Evolutionary conservation across 2,113 vertebrate species (phyloP).

Genomic region (Saguinus imperator): DNA sequence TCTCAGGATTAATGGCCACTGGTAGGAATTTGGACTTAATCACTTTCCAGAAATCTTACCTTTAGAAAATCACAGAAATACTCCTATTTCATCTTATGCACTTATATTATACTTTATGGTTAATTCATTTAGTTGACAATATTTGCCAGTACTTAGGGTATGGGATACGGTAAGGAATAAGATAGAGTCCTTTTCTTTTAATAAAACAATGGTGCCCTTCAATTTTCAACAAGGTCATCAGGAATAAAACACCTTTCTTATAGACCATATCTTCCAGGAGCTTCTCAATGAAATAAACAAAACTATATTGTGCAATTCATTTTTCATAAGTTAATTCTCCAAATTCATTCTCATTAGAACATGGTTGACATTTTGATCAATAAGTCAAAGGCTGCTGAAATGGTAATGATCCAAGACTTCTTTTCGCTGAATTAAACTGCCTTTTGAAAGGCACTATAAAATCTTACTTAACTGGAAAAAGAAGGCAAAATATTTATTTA

Average conservation of each 20-base stretch:
- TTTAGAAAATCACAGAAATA: constrained; percentile 13
- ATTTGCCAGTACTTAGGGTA: background rate
- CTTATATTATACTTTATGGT: background rate
- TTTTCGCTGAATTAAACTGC: background rate
- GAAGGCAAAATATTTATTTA: background rate
- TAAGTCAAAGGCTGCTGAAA: background rate
- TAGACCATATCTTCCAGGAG: background rate
- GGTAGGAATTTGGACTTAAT: background rate
- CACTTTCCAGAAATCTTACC: background rate
- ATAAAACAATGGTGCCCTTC: background rate
- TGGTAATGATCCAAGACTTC: background rate
- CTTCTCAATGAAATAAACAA: background rate
- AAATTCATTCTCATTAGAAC: background rate
- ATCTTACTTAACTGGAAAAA: background rate
- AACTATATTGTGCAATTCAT: background rate
- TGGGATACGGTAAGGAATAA: background rate
- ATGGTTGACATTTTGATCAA: background rate
- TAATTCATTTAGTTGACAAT: background rate
- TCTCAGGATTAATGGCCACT: background rate
- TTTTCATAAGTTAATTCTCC: background rate
- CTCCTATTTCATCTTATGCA: background rate
- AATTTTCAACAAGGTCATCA: background rate
- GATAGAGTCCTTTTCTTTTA: background rate
- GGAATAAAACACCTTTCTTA: background rate
- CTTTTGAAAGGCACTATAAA: background rate